phyloP scores from a whole-genome alignment of 2,113 vertebrate species.

The Sciurus niger region DNA sequence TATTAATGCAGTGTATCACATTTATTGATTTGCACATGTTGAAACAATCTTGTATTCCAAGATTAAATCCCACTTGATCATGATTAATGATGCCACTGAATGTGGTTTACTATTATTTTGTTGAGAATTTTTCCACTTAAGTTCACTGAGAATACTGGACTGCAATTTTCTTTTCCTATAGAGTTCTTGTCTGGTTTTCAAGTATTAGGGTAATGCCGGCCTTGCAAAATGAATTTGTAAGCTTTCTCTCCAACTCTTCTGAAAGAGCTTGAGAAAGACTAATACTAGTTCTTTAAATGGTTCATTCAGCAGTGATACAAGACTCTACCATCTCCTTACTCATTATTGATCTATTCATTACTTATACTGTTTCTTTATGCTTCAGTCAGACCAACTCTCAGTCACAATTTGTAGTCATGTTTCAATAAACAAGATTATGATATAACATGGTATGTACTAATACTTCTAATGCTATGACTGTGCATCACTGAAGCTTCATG shows the following conservation, averaged over 20 bases:
- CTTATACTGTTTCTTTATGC: background rate
- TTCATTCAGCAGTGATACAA: background rate
- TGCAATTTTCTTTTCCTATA: background rate
- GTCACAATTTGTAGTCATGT: background rate
- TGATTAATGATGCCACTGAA: background rate
- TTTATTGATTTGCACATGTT: background rate
- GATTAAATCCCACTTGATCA: background rate
- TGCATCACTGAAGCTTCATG: background rate
- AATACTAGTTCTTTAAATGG: background rate
- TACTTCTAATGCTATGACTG: background rate
- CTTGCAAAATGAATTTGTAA: background rate
- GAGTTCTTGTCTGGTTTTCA: background rate
- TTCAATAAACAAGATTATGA: slow-evolving; percentile 23
- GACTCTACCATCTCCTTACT: background rate
- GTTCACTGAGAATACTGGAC: background rate
- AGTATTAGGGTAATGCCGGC: background rate
- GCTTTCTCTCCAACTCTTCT: background rate
- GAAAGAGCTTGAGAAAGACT: background rate
- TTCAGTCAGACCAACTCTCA: background rate
- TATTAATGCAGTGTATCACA: background rate
- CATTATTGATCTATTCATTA: background rate
- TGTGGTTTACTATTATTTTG: background rate
- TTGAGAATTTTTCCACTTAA: background rate
- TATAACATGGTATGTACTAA: slow-evolving; percentile 10
- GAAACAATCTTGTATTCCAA: background rate